Percentiles rank a stretch among this genome's conserved stretches.
Evolutionary conservation across 2,888 invertebrate species (phyloP).

Genomic region (Hemicrepidius hirtus): DNA sequence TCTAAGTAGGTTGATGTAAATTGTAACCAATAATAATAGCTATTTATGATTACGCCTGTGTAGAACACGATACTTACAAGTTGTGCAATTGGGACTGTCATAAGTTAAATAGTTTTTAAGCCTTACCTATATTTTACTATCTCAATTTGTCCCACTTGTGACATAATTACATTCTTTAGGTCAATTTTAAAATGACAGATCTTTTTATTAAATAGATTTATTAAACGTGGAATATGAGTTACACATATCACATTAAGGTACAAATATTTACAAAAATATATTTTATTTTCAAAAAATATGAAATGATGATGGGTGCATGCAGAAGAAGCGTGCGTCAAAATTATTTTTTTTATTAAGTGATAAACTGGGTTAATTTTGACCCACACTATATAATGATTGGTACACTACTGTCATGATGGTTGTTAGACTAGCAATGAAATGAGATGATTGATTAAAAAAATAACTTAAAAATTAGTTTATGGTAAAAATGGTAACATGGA

Average conservation of each 20-base stretch:
- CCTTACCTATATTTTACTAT: conserved; percentile 14
- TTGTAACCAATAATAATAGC: conserved; percentile 5
- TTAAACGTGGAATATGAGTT: conserved; percentile 26
- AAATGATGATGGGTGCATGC: conserved; percentile 2
- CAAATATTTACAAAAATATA: conserved; percentile 44
- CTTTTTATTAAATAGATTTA: conserved; percentile 30
- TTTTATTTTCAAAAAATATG: conserved; percentile 20
- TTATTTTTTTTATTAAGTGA: not conserved
- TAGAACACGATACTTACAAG: not conserved
- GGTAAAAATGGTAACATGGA: conserved; percentile 38
- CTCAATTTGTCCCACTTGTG: conserved; percentile 18
- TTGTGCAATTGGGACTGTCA: conserved; percentile 8
- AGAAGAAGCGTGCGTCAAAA: conserved; percentile 16
- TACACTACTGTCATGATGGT: conserved; percentile 11
- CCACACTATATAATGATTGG: not conserved
- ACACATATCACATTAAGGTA: conserved; percentile 39
- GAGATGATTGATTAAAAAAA: conserved; percentile 38
- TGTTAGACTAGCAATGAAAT: conserved; percentile 49
- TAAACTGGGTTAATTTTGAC: conserved; percentile 16
- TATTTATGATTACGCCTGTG: conserved; percentile 3
- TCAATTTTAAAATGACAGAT: not conserved
- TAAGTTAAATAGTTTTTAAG: conserved; percentile 14
- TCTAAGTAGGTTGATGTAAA: conserved; percentile 12
- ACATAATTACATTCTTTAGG: conserved; percentile 12
- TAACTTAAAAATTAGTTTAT: conserved; percentile 47